phyloP scores from a whole-genome alignment of 2,888 invertebrate genomes.

The Chesias legatella region DNA sequence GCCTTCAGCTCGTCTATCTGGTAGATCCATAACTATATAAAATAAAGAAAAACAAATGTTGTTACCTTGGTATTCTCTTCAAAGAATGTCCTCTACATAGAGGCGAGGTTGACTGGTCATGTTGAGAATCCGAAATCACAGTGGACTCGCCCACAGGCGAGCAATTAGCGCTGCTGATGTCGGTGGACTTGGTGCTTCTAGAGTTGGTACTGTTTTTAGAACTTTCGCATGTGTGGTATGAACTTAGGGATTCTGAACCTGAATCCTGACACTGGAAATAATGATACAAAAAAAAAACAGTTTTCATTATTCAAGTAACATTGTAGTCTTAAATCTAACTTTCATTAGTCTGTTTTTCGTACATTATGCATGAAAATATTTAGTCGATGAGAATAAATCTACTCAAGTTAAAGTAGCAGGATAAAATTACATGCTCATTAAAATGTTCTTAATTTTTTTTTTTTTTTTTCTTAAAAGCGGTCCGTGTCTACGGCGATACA shows the following conservation, averaged over 20 bases:
- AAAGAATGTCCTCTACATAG: conserved; percentile 76
- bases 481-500: no score
- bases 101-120: conserved; percentile 79
- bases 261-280: conserved; percentile 58
- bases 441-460: no score
- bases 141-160: conserved; percentile 71
- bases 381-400: no score
- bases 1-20: conserved; percentile 96
- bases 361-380: no score
- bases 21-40: no score
- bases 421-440: no score
- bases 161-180: conserved; percentile 68
- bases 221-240: conserved; percentile 75
- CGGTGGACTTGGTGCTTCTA: conserved; percentile 65
- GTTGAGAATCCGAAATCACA: conserved; percentile 64
- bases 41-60: not conserved
- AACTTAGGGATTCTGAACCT: conserved; percentile 58
- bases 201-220: conserved; percentile 64
- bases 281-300: not conserved
- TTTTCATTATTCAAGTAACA: no score
- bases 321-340: no score
- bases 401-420: no score
- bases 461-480: no score
- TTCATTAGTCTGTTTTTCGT: no score
- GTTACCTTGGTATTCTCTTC: conserved; percentile 73